phyloP scores from a whole-genome alignment of 2,797 vertebrate genomes.

The Fringilla coelebs region DNA sequence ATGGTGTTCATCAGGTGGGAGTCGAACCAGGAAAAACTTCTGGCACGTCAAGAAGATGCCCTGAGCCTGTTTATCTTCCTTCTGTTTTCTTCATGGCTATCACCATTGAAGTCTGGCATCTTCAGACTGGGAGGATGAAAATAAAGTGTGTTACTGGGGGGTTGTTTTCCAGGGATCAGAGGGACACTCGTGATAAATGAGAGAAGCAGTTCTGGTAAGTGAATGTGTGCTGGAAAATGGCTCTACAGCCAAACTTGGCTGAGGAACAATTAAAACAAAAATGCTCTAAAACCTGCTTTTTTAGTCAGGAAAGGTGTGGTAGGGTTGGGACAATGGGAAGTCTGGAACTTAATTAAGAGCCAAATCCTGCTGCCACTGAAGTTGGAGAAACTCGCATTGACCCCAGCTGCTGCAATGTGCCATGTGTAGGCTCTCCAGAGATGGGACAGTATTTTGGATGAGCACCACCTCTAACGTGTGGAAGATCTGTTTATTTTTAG shows the following conservation, averaged over 20 bases:
- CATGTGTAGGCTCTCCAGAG: background rate
- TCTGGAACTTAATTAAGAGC: background rate
- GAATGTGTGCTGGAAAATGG: background rate
- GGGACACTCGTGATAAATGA: background rate
- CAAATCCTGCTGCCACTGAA: background rate
- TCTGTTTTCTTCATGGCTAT: background rate
- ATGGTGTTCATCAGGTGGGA: background rate
- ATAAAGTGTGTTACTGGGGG: background rate
- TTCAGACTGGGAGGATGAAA: background rate
- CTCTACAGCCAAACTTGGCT: background rate
- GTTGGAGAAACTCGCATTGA: background rate
- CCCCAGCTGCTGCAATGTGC: background rate
- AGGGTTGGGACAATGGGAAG: background rate
- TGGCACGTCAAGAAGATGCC: background rate
- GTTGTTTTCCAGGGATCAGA: background rate
- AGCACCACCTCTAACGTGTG: background rate
- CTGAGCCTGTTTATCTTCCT: background rate
- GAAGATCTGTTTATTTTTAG: background rate
- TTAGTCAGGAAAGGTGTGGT: slow-evolving; percentile 49
- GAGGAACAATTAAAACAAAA: background rate
- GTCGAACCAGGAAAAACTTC: background rate
- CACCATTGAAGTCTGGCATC: background rate
- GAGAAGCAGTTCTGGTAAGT: background rate
- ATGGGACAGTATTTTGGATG: background rate
- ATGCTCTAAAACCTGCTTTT: background rate